These are phyloP conservation scores for Gobius niger DNA, from an alignment of 2,113 vertebrate species.

Conservation along the genomic window DNA sequence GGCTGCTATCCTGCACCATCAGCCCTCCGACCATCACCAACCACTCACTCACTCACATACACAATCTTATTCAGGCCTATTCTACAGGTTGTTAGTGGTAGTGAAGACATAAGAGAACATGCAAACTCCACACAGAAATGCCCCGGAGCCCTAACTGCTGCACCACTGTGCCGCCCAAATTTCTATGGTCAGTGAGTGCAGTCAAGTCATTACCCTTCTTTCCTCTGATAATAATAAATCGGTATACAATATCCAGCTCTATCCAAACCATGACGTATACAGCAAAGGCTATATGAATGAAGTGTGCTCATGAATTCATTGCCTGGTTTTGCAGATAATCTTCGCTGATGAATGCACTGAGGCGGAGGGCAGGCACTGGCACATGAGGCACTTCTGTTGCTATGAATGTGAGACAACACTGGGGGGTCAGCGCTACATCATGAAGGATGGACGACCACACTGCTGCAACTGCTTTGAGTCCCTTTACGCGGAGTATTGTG, in stretches of 20 bases:
- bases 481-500: slow-evolving; percentile 94
- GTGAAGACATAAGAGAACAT: no score
- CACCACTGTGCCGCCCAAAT: no score
- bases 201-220: not conserved
- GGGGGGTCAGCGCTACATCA: slow-evolving; percentile 97
- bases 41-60: no score
- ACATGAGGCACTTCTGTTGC: slow-evolving; percentile 98
- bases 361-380: slow-evolving; percentile 97
- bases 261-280: not conserved
- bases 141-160: no score
- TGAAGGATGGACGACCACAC: slow-evolving; percentile 96
- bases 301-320: slow-evolving; percentile 25
- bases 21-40: no score
- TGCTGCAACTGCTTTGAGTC: slow-evolving; percentile 98
- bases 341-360: slow-evolving; percentile 98
- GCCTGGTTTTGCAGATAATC: slow-evolving; percentile 84
- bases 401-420: slow-evolving; percentile 93
- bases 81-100: no score
- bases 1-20: no score
- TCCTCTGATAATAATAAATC: not conserved
- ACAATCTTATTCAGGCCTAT: no score
- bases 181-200: not conserved
- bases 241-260: not conserved
- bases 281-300: not conserved
- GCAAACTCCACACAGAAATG: no score